Percentiles rank a stretch among this genome's conserved stretches.
Conservation (phyloP, 1,140 invertebrate genomes). For the Lepidotrigona ventralis region DNA sequence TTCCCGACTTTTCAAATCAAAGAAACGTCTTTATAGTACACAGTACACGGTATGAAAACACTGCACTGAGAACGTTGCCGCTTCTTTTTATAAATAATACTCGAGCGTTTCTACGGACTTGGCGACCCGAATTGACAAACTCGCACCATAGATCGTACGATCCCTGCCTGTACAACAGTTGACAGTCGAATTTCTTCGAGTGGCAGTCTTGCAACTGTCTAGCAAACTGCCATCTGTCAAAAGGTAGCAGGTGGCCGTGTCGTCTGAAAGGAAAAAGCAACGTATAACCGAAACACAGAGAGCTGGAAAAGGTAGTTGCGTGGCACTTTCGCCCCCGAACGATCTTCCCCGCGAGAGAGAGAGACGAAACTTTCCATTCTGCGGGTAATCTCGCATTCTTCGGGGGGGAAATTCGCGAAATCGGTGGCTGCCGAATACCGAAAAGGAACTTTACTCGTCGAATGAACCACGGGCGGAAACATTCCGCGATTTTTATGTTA, state of each 20-base stretch:
- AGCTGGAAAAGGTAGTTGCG: background rate
- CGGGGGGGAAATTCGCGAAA: background rate
- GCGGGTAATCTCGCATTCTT: conserved; percentile 16
- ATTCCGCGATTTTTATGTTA: background rate
- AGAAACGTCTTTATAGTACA: background rate
- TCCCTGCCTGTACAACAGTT: background rate
- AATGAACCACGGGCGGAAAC: background rate
- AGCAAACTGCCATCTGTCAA: conserved; percentile 7
- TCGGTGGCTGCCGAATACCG: background rate
- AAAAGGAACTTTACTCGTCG: background rate
- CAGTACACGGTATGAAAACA: background rate
- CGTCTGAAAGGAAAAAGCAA: background rate
- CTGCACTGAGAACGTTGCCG: background rate
- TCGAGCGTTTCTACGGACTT: background rate
- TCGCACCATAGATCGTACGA: background rate
- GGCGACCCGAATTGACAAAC: background rate
- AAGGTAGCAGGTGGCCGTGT: conserved; percentile 32
- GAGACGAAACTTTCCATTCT: background rate
- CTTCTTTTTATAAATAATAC: background rate
- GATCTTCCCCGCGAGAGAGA: background rate
- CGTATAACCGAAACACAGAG: background rate
- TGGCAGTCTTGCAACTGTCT: conserved; percentile 9
- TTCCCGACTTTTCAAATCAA: background rate
- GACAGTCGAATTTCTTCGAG: background rate
- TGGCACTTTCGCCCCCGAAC: background rate